Conservation (phyloP, 2,888 invertebrate species). For the Biston betularia region DNA sequence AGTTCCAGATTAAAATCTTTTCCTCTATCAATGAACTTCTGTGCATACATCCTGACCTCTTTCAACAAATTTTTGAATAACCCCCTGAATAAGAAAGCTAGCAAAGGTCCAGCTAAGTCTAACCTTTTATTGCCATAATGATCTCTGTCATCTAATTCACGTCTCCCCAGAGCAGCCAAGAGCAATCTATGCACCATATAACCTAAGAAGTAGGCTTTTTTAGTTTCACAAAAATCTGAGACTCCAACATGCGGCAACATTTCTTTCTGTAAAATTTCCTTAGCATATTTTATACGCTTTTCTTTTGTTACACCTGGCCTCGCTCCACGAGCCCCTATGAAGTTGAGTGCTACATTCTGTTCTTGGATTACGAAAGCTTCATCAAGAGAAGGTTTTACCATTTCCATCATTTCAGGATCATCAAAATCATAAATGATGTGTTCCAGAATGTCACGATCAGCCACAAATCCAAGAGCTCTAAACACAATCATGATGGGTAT, state of each 20-base stretch:
- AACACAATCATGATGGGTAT: conserved; percentile 99
- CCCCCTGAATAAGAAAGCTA: conserved; percentile 98
- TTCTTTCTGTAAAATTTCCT: conserved; percentile 99
- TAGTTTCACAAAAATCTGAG: conserved; percentile 99
- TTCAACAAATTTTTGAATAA: conserved; percentile 98
- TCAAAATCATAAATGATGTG: conserved; percentile 99
- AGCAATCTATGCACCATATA: conserved; percentile 99
- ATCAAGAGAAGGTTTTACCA: conserved; percentile 99
- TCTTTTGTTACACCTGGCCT: conserved; percentile 99
- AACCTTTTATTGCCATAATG: conserved; percentile 99
- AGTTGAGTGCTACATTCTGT: conserved; percentile 99
- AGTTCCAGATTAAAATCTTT: conserved; percentile 99
- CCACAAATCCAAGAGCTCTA: conserved; percentile 99
- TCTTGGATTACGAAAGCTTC: conserved; percentile 99
- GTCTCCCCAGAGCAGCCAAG: conserved; percentile 96
- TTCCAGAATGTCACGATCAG: conserved; percentile 99
- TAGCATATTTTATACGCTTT: conserved; percentile 99
- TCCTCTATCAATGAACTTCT: conserved; percentile 99
- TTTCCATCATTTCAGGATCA: conserved; percentile 99
- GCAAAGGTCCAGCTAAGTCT: conserved; percentile 98
- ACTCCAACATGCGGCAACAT: conserved; percentile 99
- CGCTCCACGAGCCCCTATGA: conserved; percentile 99
- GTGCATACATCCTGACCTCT: conserved; percentile 99
- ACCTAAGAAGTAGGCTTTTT: conserved; percentile 99
- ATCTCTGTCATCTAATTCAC: conserved; percentile 99